Percentiles rank a stretch among this genome's conserved stretches.
Evolutionary conservation across 1,140 invertebrate species (phyloP).

Genomic region (Hydropsyche tenuis): DNA sequence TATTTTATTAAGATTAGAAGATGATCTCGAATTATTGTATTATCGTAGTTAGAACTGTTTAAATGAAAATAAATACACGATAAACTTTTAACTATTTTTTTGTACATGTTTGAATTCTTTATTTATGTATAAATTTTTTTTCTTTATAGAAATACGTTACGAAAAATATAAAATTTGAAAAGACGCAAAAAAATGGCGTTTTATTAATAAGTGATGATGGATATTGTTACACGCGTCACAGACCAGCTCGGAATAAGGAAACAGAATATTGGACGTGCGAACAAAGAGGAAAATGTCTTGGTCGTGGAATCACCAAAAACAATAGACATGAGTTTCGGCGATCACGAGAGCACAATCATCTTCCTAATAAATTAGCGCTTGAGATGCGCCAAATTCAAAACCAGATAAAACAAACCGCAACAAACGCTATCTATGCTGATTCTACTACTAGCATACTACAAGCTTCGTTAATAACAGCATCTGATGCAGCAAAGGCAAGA

Average conservation of each 20-base stretch:
- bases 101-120: too few relatives aligned
- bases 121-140: too few relatives aligned
- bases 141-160: too few relatives aligned
- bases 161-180: slow-evolving; percentile 1
- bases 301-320: neutral
- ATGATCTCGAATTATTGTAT: too few relatives aligned
- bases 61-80: too few relatives aligned
- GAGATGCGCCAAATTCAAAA: neutral
- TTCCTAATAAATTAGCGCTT: neutral
- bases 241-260: neutral
- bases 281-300: neutral
- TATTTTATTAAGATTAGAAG: too few relatives aligned
- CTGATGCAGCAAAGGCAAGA: neutral
- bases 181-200: neutral
- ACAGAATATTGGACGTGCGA: neutral
- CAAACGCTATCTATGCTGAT: neutral
- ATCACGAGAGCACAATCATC: neutral
- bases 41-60: too few relatives aligned
- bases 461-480: neutral
- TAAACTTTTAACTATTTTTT: too few relatives aligned
- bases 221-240: neutral
- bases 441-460: neutral
- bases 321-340: neutral
- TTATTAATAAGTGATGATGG: neutral
- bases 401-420: neutral